phyloP scores from a whole-genome alignment of 2,797 vertebrate species.

The Propithecus deckenii region DNA sequence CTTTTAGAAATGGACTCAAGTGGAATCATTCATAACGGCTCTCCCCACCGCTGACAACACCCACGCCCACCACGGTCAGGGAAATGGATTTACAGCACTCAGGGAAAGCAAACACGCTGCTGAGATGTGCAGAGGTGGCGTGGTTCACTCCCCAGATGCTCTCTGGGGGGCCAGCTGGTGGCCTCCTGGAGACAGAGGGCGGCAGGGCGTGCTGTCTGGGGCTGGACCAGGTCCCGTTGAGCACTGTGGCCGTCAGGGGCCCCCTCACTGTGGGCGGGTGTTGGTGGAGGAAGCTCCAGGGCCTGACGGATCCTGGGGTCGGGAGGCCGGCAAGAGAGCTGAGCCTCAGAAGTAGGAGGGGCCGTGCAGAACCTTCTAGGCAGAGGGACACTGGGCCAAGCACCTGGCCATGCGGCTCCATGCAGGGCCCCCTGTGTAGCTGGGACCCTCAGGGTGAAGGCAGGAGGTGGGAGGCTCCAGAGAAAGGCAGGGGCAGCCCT shows the following conservation, averaged over 20 bases:
- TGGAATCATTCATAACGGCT: conserved; percentile 79
- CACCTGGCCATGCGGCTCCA: background rate
- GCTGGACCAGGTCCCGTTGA: background rate
- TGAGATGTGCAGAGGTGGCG: conserved; percentile 45
- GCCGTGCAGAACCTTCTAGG: background rate
- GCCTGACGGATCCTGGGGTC: background rate
- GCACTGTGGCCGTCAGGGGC: background rate
- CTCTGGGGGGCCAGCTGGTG: conserved; percentile 42
- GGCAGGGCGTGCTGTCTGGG: no score
- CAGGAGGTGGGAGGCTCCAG: background rate
- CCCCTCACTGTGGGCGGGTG: background rate
- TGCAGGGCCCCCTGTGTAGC: background rate
- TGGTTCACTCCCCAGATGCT: background rate
- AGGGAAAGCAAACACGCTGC: conserved; percentile 38
- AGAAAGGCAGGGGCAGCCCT: background rate
- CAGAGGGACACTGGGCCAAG: no score
- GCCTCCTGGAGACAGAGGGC: conserved; percentile 51
- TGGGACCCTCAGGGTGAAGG: background rate
- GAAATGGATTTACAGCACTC: conserved; percentile 75
- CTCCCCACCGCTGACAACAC: conserved; percentile 59
- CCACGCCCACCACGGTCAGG: conserved; percentile 76
- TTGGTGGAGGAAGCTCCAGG: background rate
- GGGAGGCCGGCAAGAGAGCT: background rate
- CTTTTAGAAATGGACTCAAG: conserved; percentile 69
- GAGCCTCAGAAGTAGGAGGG: background rate